Conservation (phyloP, 53 echinoderm and acorn worm species). For the Actinopyga echinites region DNA sequence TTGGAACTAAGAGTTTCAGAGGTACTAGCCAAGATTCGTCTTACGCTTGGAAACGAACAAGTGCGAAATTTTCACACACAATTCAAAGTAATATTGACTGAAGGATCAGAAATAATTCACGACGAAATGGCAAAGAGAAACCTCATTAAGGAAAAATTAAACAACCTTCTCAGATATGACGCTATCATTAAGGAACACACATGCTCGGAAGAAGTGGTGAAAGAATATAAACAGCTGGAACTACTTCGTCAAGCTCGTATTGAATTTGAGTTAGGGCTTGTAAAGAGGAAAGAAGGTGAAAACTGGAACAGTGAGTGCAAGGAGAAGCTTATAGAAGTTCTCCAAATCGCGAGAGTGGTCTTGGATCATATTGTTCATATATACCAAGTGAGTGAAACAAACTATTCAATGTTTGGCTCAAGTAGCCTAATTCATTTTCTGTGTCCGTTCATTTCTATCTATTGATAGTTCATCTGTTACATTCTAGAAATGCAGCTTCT, state of each 20-base stretch:
- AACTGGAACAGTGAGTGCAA: neutral
- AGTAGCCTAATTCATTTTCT: no score
- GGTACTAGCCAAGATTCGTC: neutral
- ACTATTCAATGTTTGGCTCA: no score
- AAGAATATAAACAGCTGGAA: neutral
- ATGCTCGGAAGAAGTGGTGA: neutral
- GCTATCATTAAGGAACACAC: neutral
- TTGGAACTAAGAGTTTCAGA: neutral
- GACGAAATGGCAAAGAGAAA: neutral
- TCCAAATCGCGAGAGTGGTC: neutral
- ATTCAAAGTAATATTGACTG: neutral
- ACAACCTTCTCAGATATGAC: neutral
- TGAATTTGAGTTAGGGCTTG: neutral
- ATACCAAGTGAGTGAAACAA: neutral
- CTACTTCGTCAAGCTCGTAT: neutral
- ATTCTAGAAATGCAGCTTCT: no score
- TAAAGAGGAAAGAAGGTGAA: neutral
- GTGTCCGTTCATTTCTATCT: no score
- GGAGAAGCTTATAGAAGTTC: neutral
- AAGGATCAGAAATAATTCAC: neutral
- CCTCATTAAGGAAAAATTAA: neutral
- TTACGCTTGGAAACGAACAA: neutral
- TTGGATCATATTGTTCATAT: neutral
- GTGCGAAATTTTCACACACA: neutral
- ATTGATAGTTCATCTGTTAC: no score